Base-by-base conservation (phyloP, 2,797 vertebrate genomes). In the Dryobates pubescens region DNA sequence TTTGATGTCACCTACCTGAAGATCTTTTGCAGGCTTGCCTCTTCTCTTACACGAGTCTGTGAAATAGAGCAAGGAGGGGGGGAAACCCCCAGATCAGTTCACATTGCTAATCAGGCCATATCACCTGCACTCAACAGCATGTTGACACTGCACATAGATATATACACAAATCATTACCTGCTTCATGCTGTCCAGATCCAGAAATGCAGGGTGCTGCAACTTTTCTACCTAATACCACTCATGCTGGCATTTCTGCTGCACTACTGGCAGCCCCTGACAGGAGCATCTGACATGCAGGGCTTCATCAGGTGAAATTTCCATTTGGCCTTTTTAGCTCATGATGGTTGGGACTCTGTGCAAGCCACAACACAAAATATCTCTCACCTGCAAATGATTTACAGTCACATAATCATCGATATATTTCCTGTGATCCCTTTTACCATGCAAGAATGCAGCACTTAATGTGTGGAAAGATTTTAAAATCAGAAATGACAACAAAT, bases 291-390 rank as follows among this genome's bases (percentile, higher is more conserved):
- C 34, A 75, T 61, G 76, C 65, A 83, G 70, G 69, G 41, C 30
- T 94, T 63, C 93, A 78, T 58, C 73, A 92, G 90, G 34, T 68
- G 68, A 93, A 92, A 94, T 86, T 93, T 57, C 64, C 80, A 59
- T 82, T 75, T 71, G n/a, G 38, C n/a, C 36, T 92, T 90, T 92
- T 72, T 87, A 93, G 88, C 51, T 85, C 86, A 82, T 68, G 75
- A 85, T 18, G 88, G 72, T 49, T 89, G 79, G 79, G 53, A 74
- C 45, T 80, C 89, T 94, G 82, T 20, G 89, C 63, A 95, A 94
- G 70, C 88, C 93, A 83, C 77, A 93, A 88, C 26, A 93, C 10
- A 93, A 94, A 94, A 81, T 76, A 90, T 43, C 63, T 95, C 88
- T 92, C 82, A 89, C 68, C 49, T 92, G 87, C 12, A 93, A 93